phyloP scores from a whole-genome alignment of 1,140 invertebrate genomes.

The Physella acuta region DNA sequence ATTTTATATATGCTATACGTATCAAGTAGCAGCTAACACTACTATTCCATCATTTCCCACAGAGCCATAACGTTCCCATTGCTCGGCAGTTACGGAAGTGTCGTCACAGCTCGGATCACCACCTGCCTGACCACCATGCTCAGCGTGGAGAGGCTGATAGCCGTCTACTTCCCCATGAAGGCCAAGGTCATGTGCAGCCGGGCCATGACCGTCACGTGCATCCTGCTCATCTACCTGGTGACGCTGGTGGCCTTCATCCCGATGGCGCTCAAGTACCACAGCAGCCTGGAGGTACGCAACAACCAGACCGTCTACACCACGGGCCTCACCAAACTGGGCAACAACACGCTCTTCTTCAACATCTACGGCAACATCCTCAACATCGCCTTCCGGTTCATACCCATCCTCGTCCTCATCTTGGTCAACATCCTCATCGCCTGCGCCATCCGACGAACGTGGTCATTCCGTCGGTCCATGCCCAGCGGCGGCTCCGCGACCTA shows the following conservation, averaged over 20 bases:
- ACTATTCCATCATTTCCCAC: too few relatives aligned
- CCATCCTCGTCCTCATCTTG: slow-evolving; percentile 37
- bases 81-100: slow-evolving; percentile 45
- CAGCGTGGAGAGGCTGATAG: slow-evolving; percentile 47
- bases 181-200: slow-evolving; percentile 43
- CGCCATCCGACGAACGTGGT: slow-evolving; percentile 39
- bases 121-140: slow-evolving; percentile 45
- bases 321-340: slow-evolving; percentile 35
- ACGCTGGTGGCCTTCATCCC: slow-evolving; percentile 46
- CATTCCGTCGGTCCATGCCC: slow-evolving; percentile 31
- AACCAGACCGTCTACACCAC: slow-evolving; percentile 29
- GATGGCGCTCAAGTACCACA: slow-evolving; percentile 42
- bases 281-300: slow-evolving; percentile 8
- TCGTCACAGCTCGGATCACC: slow-evolving; percentile 47
- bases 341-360: slow-evolving; percentile 37
- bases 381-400: slow-evolving; percentile 43
- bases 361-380: slow-evolving; percentile 45
- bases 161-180: slow-evolving; percentile 49
- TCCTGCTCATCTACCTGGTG: slow-evolving; percentile 39
- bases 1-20: too few relatives aligned
- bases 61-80: slow-evolving; percentile 40
- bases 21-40: too few relatives aligned
- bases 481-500: slow-evolving; percentile 25
- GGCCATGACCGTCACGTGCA: slow-evolving; percentile 34
- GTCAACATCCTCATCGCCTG: slow-evolving; percentile 42